Evolutionary conservation across 2,113 vertebrate species (phyloP).

Genomic region (Megaptera novaeangliae): DNA sequence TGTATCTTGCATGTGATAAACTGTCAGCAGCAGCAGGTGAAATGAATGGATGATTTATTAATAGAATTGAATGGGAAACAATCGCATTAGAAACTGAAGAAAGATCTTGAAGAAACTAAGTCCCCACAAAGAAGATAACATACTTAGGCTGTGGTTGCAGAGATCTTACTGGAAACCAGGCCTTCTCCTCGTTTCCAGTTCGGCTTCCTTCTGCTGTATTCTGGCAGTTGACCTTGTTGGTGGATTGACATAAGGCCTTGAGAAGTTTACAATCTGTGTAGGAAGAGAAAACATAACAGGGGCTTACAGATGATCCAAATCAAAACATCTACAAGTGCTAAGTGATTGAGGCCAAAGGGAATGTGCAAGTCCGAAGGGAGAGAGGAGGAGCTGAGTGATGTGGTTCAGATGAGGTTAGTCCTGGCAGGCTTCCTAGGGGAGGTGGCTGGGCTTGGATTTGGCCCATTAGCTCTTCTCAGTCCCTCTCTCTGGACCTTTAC

Average conservation of each 20-base stretch:
- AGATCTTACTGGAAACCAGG: background rate
- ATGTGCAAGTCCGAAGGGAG: background rate
- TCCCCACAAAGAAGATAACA: background rate
- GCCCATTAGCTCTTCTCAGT: background rate
- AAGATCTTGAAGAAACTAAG: background rate
- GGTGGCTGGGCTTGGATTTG: background rate
- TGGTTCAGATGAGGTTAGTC: conserved; percentile 32
- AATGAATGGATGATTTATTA: background rate
- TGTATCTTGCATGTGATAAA: background rate
- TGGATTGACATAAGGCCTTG: background rate
- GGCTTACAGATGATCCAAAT: conserved; percentile 43
- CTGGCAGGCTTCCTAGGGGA: conserved; percentile 51
- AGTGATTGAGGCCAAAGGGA: conserved; percentile 47
- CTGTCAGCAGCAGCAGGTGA: background rate
- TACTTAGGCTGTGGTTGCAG: background rate
- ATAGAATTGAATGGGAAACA: background rate
- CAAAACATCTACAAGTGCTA: conserved; percentile 39
- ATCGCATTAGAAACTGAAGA: background rate
- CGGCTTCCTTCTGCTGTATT: background rate
- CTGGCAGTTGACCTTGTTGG: background rate
- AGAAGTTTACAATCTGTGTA: background rate
- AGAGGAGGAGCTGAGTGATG: background rate
- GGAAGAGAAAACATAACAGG: conserved; percentile 26
- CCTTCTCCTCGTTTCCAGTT: background rate
- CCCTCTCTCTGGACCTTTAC: background rate